Evolutionary conservation across 2,888 invertebrate species (phyloP), one percentile per base, ranked within the genome.

Genomic region (Nezara viridula): DNA sequence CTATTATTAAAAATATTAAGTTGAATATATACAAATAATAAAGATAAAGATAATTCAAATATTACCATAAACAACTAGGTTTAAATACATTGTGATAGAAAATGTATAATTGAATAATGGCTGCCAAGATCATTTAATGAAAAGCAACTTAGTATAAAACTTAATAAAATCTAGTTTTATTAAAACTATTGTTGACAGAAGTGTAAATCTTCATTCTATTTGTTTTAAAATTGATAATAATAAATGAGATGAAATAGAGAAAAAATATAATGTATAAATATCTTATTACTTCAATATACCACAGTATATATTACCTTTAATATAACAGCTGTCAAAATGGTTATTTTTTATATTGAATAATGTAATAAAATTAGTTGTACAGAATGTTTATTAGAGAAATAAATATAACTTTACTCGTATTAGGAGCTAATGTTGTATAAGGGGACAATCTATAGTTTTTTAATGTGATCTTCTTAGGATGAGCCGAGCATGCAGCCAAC

Each of bases 281-380:
- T 10, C 44, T 44, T n/a, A n/a, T n/a, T n/a, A n/a, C n/a, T n/a
- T 44, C 10, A 44, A 44, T 44, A 44, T 44, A 44, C 44, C 10
- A 44, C 44, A 7, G 10, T 44, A 44, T 44, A 44, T 44, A 44
- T 44, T 44, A 44, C 7, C 44, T 44, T 81, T 47, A 44, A 44
- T 81, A n/a, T 47, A 81, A 81, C 81, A 81, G 81, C 81, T 81
- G 81, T 81, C 81, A 81, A 81, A 77, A 44, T 81, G 81, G 81
- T 47, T 81, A 81, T 47, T 81, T 81, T n/a, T 81, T 44, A 81
- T 19, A 24, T 81, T 81, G 14, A 44, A n/a, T 81, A 6, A 5
- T 40, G 24, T 44, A 44, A n/a, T 81, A 81, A 81, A 81, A 44
- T 81, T 44, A 47, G 24, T 44, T 44, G 81, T 47, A 47, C 2